Evolutionary conservation across 1,140 invertebrate genomes (phyloP).

Genomic region (Zaprionus camerounensis): DNA sequence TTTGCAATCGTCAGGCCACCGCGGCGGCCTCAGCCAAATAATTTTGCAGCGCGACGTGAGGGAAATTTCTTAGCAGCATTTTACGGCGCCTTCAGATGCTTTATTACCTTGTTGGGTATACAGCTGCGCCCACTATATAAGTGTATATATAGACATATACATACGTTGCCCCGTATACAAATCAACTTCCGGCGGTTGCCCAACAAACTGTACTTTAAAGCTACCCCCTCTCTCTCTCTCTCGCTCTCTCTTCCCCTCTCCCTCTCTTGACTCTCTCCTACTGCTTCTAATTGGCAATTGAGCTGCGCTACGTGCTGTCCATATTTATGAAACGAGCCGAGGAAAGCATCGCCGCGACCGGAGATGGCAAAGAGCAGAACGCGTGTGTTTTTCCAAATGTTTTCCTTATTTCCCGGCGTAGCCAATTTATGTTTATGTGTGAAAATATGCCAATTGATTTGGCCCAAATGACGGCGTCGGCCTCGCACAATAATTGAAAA

Average conservation of each 20-base stretch:
- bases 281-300: constrained; percentile 83
- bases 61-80: constrained; percentile 67
- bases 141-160: constrained; percentile 12
- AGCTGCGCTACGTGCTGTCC: constrained; percentile 79
- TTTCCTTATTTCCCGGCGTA: constrained; percentile 19
- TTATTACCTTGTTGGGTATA: constrained; percentile 43
- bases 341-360: neutral
- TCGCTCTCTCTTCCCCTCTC: constrained; percentile 1
- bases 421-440: constrained; percentile 75
- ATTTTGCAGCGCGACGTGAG: constrained; percentile 70
- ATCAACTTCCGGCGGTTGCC: constrained; percentile 73
- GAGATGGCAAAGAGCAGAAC: constrained; percentile 48
- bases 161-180: constrained; percentile 71
- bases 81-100: constrained; percentile 39
- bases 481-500: constrained; percentile 57
- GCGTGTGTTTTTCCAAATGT: constrained; percentile 48
- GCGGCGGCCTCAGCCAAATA: constrained; percentile 59
- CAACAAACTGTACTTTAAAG: constrained; percentile 13
- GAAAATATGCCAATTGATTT: constrained; percentile 62
- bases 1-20: neutral
- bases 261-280: constrained; percentile 6
- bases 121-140: neutral
- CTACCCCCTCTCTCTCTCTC: neutral
- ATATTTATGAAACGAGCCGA: constrained; percentile 71
- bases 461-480: constrained; percentile 32